Percentiles rank a stretch among this genome's conserved stretches.
Conservation (phyloP, 2,797 vertebrate genomes). For the Melanotaenia boesemani region DNA sequence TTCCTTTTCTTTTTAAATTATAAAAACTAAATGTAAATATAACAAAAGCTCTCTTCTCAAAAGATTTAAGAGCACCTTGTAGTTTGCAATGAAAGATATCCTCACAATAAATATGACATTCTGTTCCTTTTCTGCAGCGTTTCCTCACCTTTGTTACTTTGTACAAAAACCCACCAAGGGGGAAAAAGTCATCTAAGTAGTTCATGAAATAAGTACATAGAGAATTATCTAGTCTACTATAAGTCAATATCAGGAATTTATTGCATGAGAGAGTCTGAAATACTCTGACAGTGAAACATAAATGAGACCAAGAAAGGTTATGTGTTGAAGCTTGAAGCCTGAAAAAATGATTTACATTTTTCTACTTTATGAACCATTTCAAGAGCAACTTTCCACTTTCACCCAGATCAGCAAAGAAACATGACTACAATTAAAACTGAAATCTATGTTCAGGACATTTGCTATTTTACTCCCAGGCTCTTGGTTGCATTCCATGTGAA, state of each 20-base stretch:
- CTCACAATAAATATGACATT: conserved; percentile 54
- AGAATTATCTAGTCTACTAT: conserved; percentile 60
- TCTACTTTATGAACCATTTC: conserved; percentile 35
- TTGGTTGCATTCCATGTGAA: conserved; percentile 47
- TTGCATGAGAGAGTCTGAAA: conserved; percentile 59
- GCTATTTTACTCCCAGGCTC: conserved; percentile 45
- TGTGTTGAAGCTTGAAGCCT: conserved; percentile 15
- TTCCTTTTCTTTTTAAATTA: not conserved
- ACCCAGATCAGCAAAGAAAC: conserved; percentile 44
- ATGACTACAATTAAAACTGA: conserved; percentile 36
- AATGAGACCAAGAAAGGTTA: conserved; percentile 58
- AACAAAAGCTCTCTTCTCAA: conserved; percentile 28
- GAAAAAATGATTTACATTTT: conserved; percentile 18
- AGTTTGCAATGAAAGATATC: conserved; percentile 51
- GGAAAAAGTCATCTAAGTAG: conserved; percentile 58
- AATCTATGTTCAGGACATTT: conserved; percentile 48
- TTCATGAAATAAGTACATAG: conserved; percentile 67
- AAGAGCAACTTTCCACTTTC: conserved; percentile 44
- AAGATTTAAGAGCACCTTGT: conserved; percentile 58
- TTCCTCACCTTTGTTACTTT: conserved; percentile 48
- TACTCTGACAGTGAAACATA: conserved; percentile 59
- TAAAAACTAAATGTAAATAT: conserved; percentile 22
- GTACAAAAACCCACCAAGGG: conserved; percentile 65
- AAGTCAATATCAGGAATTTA: conserved; percentile 60
- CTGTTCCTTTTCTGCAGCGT: conserved; percentile 55